Conservation (phyloP, 2,113 vertebrate genomes). For the Choloepus hoffmanni region DNA sequence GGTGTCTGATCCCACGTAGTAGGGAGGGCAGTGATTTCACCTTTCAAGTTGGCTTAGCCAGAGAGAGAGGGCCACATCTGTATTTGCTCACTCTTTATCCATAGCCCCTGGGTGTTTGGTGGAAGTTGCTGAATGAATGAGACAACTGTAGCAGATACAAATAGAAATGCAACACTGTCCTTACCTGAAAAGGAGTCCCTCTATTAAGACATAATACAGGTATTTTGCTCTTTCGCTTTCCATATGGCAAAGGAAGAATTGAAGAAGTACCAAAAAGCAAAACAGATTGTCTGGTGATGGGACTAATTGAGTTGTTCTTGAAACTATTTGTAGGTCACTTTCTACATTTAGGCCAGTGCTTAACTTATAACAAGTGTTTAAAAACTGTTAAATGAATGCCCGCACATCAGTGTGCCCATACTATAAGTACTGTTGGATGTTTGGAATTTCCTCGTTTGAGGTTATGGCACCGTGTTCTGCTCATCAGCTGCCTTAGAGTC, state of each 20-base stretch:
- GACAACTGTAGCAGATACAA: neutral
- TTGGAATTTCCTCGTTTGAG: neutral
- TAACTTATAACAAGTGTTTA: neutral
- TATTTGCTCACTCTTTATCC: neutral
- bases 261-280: neutral
- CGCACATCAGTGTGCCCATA: accelerated
- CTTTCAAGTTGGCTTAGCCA: no score
- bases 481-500: no score
- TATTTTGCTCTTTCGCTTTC: neutral
- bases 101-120: neutral
- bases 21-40: no score
- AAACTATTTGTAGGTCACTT: neutral
- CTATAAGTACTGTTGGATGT: neutral
- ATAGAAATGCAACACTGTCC: no score
- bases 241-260: neutral
- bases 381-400: no score
- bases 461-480: neutral
- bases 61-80: neutral
- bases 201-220: neutral
- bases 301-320: no score
- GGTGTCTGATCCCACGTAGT: no score
- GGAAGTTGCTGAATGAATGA: neutral
- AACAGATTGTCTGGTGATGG: neutral
- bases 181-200: neutral
- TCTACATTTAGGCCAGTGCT: no score